These are phyloP conservation scores for Phyllostomus hastatus DNA, from an alignment of 2,113 vertebrate genomes.

Conservation along the genomic window DNA sequence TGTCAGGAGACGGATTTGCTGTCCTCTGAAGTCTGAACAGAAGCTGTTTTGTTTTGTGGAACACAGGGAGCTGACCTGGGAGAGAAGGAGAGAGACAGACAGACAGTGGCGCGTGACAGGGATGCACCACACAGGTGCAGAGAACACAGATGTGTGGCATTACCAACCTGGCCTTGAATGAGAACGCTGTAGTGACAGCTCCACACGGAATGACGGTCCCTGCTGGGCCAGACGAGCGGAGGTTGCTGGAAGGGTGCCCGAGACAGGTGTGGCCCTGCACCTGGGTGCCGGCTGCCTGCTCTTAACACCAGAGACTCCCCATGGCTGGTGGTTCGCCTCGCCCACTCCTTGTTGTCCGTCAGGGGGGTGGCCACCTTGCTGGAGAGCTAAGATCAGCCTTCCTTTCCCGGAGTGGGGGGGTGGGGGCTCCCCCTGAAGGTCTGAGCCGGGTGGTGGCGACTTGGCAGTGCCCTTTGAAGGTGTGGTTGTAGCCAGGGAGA, in stretches of 20 bases:
- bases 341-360: background rate
- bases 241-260: background rate
- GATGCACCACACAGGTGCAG: background rate
- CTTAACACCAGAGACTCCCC: background rate
- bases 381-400: background rate
- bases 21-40: conserved; percentile 39
- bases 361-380: background rate
- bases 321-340: background rate
- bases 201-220: background rate
- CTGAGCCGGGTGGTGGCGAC: background rate
- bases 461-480: background rate
- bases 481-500: too few relatives aligned
- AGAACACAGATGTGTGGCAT: background rate
- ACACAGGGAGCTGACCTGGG: background rate
- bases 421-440: background rate
- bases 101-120: background rate
- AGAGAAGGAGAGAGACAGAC: background rate
- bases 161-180: background rate
- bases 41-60: conserved; percentile 65
- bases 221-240: too few relatives aligned
- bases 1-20: conserved; percentile 32
- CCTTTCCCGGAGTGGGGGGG: background rate
- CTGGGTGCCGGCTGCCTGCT: background rate
- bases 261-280: background rate
- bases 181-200: background rate